Conservation (phyloP, 2,797 vertebrate species). For the Gymnothorax javanicus region DNA sequence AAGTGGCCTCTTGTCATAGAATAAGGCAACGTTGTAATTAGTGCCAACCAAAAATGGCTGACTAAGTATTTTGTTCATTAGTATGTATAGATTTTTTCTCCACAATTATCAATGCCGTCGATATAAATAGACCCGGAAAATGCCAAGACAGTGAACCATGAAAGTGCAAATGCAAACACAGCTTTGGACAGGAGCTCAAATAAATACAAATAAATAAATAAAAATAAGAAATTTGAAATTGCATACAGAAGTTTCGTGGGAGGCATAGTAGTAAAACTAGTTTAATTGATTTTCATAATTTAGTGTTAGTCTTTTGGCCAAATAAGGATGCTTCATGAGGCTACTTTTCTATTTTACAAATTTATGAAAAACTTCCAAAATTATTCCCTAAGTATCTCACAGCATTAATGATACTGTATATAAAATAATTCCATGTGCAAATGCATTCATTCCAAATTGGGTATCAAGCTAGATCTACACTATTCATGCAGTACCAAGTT, state of each 20-base stretch:
- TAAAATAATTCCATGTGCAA: no score
- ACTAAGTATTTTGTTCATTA: constrained; percentile 14
- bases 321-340: no score
- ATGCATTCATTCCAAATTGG: no score
- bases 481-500: no score
- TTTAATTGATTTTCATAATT: not conserved
- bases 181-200: not conserved
- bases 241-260: not conserved
- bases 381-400: no score
- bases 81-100: not conserved
- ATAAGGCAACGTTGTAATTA: constrained; percentile 15
- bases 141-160: not conserved
- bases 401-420: no score
- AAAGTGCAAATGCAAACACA: not conserved
- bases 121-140: not conserved
- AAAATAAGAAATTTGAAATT: not conserved
- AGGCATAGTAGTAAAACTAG: not conserved
- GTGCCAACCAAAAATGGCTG: constrained; percentile 10
- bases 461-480: no score
- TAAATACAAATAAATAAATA: not conserved
- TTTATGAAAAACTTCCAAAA: no score
- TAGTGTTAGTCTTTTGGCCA: not conserved
- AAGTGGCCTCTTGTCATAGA: not conserved
- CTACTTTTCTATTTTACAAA: no score
- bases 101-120: not conserved